These are phyloP conservation scores for Schizothorax lantsangensis DNA, from an alignment of 2,797 vertebrate genomes.

Conservation along the genomic window DNA sequence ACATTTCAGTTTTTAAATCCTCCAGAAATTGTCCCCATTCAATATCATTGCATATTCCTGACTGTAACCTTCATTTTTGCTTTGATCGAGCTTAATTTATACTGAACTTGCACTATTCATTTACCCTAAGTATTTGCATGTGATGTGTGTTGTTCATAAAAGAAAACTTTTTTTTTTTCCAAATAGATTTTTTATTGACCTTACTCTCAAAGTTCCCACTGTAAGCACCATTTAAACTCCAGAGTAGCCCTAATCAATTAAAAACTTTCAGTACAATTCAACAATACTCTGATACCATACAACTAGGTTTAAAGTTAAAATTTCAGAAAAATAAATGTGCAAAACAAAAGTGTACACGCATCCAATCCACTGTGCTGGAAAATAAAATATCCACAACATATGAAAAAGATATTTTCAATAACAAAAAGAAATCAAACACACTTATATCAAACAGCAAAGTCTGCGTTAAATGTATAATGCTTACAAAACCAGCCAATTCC, in stretches of 20 bases:
- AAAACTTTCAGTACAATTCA: conserved; percentile 43
- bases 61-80: neutral
- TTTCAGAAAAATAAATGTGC: conserved; percentile 38
- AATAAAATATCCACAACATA: conserved; percentile 35
- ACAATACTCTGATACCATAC: conserved; percentile 17
- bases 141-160: neutral
- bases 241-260: conserved; percentile 15
- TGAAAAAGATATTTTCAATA: conserved; percentile 17
- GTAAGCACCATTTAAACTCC: neutral
- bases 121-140: neutral
- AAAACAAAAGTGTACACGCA: conserved; percentile 32
- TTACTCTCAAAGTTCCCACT: conserved; percentile 1
- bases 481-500: conserved; percentile 34
- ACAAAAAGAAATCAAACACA: conserved; percentile 17
- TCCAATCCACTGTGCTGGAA: conserved; percentile 8
- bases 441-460: conserved; percentile 16
- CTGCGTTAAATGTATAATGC: conserved; percentile 27
- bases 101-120: neutral
- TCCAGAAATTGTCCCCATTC: neutral
- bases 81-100: neutral
- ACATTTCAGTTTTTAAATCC: neutral
- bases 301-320: conserved; percentile 9
- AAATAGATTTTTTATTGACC: conserved; percentile 28
- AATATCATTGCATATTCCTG: neutral
- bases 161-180: neutral